Evolutionary conservation across 2,113 vertebrate genomes (phyloP).

Genomic region (Glareola pratincola): DNA sequence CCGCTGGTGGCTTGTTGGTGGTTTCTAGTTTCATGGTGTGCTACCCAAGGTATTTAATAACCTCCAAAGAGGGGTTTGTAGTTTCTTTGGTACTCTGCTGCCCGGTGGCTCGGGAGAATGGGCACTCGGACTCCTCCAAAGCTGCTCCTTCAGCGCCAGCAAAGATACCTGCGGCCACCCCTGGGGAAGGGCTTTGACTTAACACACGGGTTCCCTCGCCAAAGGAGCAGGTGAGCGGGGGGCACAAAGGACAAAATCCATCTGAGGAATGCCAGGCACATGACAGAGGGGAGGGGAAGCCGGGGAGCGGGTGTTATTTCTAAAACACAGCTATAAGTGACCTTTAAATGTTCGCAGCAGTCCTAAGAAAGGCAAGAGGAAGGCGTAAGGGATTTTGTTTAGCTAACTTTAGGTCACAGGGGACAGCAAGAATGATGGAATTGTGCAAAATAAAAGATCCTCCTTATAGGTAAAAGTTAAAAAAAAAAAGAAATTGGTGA

Average conservation of each 20-base stretch:
- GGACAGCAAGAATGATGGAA: background rate
- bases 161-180: fast-evolving
- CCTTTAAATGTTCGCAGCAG: background rate
- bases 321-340: background rate
- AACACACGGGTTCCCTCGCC: fast-evolving
- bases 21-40: too few species aligned
- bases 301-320: fast-evolving
- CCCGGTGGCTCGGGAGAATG: background rate
- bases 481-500: too few species aligned
- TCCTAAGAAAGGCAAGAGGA: background rate
- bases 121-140: too few species aligned
- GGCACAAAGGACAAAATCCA: background rate
- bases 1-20: background rate
- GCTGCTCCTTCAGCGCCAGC: background rate
- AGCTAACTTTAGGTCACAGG: background rate
- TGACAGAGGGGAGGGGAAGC: background rate
- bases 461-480: background rate
- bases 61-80: background rate
- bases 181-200: background rate
- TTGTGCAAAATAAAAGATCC: background rate
- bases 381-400: background rate
- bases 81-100: background rate
- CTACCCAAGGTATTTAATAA: background rate
- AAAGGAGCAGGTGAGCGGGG: background rate
- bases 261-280: background rate